Base-by-base conservation (phyloP, 2,113 vertebrate species). In the Talpa occidentalis region DNA sequence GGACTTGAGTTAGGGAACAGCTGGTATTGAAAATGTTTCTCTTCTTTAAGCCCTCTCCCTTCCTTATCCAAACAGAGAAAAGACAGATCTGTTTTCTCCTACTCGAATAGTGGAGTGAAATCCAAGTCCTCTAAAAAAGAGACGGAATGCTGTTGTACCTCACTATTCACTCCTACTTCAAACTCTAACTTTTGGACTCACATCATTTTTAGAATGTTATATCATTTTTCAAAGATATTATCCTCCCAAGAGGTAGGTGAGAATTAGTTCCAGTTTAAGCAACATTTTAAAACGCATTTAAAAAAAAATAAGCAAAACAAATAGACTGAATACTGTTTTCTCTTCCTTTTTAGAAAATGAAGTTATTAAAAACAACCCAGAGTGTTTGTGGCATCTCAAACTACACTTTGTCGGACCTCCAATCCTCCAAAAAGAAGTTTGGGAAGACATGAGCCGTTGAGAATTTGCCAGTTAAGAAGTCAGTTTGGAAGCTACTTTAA, bases 41-140 rank as follows among this genome's bases (percentile, higher is more conserved):
- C 94, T 95, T 97, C 69, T 70, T 88, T 94, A 96, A 95, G 72
- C 72, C 67, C 49, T 91, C 80, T 97, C 91, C 66, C 74, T 86
- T 94, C 83, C 96, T 97, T 97, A 94, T 97, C 87, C 93, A 97
- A 97, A 97, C 91, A 97, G 87, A 95, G 94, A 94, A 91, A 94
- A 96, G 93, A 94, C 92, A 94, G 93, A 97, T 96, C 56, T 92
- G 72, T 87, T 97, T 97, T 97, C 80, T 96, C 62, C 93, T 83
- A 81, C 80, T 97, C 89, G 64, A 32, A 94, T 59, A 93, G 60
- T 64, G 69, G 52, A 94, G 59, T 91, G 91, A 96, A 97, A 92
- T 91, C 76, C 84, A 97, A 95, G 62, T 88, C 73, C 72, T 96
- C 64, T n/a, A 59, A 73, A 96, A 91, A 80, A 87, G 88, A 95